Evolutionary conservation across 2,888 invertebrate genomes (phyloP), one percentile per base, ranked within the genome.

Genomic region (Brenthis daphne): DNA sequence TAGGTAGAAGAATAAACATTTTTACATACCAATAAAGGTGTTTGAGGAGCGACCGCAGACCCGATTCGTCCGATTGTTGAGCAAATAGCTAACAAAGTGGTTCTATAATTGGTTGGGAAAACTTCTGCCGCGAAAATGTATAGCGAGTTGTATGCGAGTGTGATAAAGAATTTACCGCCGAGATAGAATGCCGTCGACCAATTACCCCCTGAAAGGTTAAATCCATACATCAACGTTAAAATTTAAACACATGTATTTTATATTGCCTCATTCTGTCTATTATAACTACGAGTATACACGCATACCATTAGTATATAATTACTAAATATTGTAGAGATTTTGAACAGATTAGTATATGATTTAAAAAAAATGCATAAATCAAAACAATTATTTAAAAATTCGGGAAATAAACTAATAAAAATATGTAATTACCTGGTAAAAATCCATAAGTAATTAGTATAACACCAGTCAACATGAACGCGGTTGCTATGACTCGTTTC

Each of bases 111-210:
- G 0, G 95, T 96, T 0, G 95, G 95, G 79, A 95, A 95, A 68
- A 95, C 93, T 85, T 96, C 95, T 13, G 95, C 94, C 0, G 95
- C 95, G 77, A 95, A 94, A 43, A 95, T 94, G 79, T 95, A 96
- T n/a, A 95, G 81, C 0, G 94, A 93, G 53, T 94, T 94, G 81
- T 95, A 96, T 0, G 95, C 94, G 55, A 94, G 90, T 0, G 95
- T 95, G 61, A 95, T 95, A 79, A 94, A 95, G 84, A 94, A 95
- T 84, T 95, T 96, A 0, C 95, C 95, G 1, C 94, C 89, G 13
- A 95, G 86, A 78, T 94, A 95, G 54, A 94, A 84, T 0, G 92
- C 79, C 68, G 95, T 82, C 0, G 94, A 93, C 80, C 85, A 93
- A 81, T 79, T 90, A 83, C 95, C 88, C 67, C 88, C 93, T 89